Evolutionary conservation across 2,888 invertebrate genomes (phyloP).

Genomic region (Metopia argyrocephala): DNA sequence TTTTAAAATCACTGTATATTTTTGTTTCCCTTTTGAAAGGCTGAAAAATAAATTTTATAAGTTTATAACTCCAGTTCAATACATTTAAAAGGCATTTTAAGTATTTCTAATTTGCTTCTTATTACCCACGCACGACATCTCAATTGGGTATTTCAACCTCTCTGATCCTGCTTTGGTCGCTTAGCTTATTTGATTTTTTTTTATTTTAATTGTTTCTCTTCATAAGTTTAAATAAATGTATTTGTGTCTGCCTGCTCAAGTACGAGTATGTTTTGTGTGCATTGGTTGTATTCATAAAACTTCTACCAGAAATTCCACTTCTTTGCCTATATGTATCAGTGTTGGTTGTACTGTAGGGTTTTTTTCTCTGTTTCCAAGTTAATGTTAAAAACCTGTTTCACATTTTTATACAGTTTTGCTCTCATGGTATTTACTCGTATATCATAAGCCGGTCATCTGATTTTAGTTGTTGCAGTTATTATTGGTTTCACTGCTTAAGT

Average conservation of each 20-base stretch:
- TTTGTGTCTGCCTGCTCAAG: neutral
- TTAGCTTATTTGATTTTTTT: neutral
- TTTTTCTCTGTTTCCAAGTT: neutral
- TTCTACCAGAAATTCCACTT: neutral
- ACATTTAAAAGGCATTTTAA: no score
- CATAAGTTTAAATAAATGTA: neutral
- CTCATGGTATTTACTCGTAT: slow-evolving; percentile 38
- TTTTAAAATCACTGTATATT: no score
- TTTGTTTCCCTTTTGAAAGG: no score
- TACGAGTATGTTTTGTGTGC: neutral
- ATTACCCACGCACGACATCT: no score
- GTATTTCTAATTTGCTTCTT: no score
- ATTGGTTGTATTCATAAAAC: neutral
- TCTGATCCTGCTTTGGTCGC: neutral
- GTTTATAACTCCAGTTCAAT: no score
- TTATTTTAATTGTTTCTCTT: neutral
- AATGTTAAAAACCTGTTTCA: slow-evolving; percentile 49
- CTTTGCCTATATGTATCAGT: neutral
- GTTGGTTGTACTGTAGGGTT: neutral
- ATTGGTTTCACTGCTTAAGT: slow-evolving; percentile 11
- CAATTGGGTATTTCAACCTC: no score
- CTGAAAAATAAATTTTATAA: no score
- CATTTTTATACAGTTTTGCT: neutral
- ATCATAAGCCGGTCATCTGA: slow-evolving; percentile 59
- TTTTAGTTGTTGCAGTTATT: slow-evolving; percentile 17